Evolutionary conservation across 35 echinoderm and acorn worm genomes (phyloP).

Genomic region (Apostichopus parvimensis): DNA sequence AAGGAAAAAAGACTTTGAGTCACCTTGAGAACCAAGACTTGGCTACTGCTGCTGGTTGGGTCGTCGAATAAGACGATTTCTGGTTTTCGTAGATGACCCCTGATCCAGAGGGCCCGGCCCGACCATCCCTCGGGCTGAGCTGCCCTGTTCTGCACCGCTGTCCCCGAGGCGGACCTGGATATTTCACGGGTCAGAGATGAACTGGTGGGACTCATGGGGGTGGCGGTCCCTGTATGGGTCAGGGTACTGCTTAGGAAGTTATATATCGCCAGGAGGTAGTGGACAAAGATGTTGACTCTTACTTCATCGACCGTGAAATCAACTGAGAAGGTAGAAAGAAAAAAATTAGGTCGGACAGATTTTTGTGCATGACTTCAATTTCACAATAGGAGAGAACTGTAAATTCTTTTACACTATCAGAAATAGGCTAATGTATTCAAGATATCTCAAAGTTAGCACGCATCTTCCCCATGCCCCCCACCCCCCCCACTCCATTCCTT

Average conservation of each 20-base stretch:
- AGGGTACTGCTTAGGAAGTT: conserved; percentile 89
- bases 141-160: neutral
- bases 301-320: conserved; percentile 86
- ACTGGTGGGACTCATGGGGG: conserved; percentile 75
- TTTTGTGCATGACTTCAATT: no score
- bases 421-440: no score
- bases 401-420: no score
- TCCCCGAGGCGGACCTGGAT: conserved; percentile 32
- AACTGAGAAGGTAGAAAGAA: conserved; percentile 60
- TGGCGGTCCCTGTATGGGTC: conserved; percentile 51
- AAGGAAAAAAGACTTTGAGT: neutral
- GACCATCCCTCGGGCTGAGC: neutral
- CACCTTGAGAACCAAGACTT: conserved; percentile 89
- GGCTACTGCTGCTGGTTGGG: conserved; percentile 86
- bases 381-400: no score
- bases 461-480: no score
- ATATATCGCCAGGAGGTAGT: conserved; percentile 90
- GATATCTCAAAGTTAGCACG: no score
- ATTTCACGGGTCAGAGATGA: conserved; percentile 59
- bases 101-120: conserved; percentile 54
- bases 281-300: conserved; percentile 91
- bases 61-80: conserved; percentile 98
- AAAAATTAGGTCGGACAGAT: neutral
- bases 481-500: no score
- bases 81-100: conserved; percentile 78